Evolutionary conservation across 1,140 invertebrate genomes (phyloP), one percentile per base, ranked within the genome.

Genomic region (Drosophila pseudoobscura): DNA sequence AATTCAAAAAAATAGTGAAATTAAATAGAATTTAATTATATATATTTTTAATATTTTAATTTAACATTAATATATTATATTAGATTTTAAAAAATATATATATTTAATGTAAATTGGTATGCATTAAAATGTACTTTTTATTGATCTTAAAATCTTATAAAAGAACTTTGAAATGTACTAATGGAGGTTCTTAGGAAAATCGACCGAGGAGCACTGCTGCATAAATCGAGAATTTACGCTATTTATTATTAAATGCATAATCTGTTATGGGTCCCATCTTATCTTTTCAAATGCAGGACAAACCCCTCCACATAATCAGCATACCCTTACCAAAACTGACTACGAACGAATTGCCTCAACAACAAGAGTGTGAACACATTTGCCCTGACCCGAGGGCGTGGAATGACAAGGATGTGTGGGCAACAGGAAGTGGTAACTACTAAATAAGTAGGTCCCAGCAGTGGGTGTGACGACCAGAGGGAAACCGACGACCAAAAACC

Each of bases 391-490:
- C 47, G 58, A 26, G 73, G 41, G 75, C 49, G 71, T 39, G 15
- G 41, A 55, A 52, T 75, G 61, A 66, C 63, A 74, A 75, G 71
- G 72, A 66, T 47, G 57, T 47, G 35, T 45, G 15, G 62, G 41
- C 50, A 62, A 66, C 80, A 84, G 80, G 80, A 83, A 78, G 64
- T 75, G 53, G 47, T 55, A 68, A 60, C 70, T 55, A 61, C 55
- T 80, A 66, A 75, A 75, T 75, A 75, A 75, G 70, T 61, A 75
- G 70, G 53, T 75, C 60, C 60, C 15, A 45, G 44, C 54, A 22
- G 60, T 70, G 46, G 80, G 79, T 65, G 75, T 82, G 45, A 46
- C 70, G 64, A 47, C 35, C 35, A 13, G 9, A 8, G 41, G 43
- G 41, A 41, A 45, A 2, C 11, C 26, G 44, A 4, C 35, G 35